Evolutionary conservation across 2,888 invertebrate species (phyloP).

Genomic region (Lasiommata megera): DNA sequence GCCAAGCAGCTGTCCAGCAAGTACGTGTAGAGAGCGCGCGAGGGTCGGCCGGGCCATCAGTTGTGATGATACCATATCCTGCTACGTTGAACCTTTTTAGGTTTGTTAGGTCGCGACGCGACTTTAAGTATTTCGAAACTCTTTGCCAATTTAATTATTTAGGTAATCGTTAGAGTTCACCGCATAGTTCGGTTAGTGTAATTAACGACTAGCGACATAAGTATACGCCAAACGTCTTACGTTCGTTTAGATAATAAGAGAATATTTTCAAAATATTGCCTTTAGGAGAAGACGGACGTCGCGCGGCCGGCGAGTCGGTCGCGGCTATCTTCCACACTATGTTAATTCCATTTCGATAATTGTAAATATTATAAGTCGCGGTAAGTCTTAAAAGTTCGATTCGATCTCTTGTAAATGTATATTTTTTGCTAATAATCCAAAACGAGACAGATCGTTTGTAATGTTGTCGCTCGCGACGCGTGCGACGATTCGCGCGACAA

Average conservation of each 20-base stretch:
- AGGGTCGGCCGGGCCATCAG: slow-evolving; percentile 58
- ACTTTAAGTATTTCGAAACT: slow-evolving; percentile 80
- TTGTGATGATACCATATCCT: slow-evolving; percentile 92
- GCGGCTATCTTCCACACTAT: slow-evolving; percentile 75
- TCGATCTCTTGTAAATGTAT: slow-evolving; percentile 82
- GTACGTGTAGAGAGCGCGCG: slow-evolving; percentile 88
- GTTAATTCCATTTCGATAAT: slow-evolving; percentile 78
- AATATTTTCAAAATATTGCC: slow-evolving; percentile 80
- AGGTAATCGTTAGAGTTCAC: slow-evolving; percentile 77
- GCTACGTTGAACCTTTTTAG: slow-evolving; percentile 80
- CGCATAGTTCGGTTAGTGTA: slow-evolving; percentile 79
- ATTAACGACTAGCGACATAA: slow-evolving; percentile 78
- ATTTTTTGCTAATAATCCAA: slow-evolving; percentile 69
- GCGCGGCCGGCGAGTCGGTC: slow-evolving; percentile 40
- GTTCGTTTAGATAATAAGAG: slow-evolving; percentile 73
- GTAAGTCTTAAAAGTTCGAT: slow-evolving; percentile 78
- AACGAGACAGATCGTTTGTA: slow-evolving; percentile 41
- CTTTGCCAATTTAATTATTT: slow-evolving; percentile 81
- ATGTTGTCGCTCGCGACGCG: slow-evolving; percentile 23
- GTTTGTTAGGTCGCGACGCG: slow-evolving; percentile 73
- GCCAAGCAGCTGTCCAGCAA: slow-evolving; percentile 99
- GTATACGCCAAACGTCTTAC: slow-evolving; percentile 82
- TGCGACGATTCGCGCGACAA: slow-evolving; percentile 19
- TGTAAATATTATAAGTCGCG: slow-evolving; percentile 76
- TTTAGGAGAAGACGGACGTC: slow-evolving; percentile 71